Conservation (phyloP, 2,113 vertebrate species). For the Aplodontia rufa region DNA sequence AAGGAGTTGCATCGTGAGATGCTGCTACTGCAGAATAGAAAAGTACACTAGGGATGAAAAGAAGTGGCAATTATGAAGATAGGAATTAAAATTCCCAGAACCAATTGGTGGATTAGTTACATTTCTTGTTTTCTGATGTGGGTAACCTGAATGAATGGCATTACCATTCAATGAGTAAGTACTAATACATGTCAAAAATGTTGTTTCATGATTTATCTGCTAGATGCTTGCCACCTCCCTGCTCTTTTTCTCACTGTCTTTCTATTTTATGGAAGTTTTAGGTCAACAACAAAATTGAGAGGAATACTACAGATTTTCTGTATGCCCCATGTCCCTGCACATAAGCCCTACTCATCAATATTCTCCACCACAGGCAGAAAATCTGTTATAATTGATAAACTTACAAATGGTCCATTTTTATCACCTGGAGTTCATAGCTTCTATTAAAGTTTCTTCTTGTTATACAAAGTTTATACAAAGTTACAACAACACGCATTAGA, state of each 20-base stretch:
- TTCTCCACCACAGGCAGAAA: no score
- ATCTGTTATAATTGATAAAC: background rate
- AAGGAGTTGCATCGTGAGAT: background rate
- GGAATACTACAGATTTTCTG: background rate
- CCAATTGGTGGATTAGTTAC: background rate
- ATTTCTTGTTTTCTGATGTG: background rate
- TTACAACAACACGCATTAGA: no score
- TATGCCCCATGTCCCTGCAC: no score
- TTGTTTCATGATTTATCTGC: background rate
- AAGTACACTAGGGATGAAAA: background rate
- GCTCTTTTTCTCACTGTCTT: background rate
- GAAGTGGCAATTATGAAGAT: background rate
- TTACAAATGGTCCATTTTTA: background rate
- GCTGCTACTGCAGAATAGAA: background rate
- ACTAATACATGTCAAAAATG: background rate
- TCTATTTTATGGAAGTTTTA: background rate
- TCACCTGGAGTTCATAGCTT: background rate
- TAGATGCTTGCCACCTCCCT: background rate
- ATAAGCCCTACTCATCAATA: no score
- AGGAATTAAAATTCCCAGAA: background rate
- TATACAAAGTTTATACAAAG: background rate
- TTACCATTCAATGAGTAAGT: background rate
- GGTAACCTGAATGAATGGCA: background rate
- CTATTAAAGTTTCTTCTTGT: background rate
- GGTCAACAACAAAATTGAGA: background rate